These are phyloP conservation scores for Spermophilus dauricus DNA, from an alignment of 2,113 vertebrate species.

Conservation along the genomic window DNA sequence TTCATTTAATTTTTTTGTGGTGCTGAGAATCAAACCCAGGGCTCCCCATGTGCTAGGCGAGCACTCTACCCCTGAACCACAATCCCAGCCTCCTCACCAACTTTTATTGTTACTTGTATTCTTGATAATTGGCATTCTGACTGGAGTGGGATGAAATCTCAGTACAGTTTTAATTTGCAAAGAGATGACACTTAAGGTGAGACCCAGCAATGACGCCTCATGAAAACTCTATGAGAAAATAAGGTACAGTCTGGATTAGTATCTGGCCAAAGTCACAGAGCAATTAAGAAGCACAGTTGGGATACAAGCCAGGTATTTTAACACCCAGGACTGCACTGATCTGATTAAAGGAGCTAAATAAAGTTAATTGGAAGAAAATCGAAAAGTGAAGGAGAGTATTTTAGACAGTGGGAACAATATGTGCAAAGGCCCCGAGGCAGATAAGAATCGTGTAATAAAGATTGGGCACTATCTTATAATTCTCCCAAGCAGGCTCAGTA, in stretches of 20 bases:
- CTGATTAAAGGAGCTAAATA: neutral
- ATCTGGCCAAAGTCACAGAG: neutral
- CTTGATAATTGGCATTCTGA: too few species aligned
- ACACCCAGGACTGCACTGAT: neutral
- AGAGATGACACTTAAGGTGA: neutral
- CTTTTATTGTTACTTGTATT: too few species aligned
- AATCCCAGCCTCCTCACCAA: too few species aligned
- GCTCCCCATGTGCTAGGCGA: too few species aligned
- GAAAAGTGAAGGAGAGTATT: neutral
- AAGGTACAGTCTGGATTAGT: neutral
- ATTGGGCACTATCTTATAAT: neutral
- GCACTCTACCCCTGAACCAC: too few species aligned
- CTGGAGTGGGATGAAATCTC: too few species aligned
- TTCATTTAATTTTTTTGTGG: too few species aligned
- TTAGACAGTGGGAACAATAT: neutral
- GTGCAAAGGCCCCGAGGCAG: neutral
- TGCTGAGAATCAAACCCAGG: too few species aligned
- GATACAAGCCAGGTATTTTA: neutral
- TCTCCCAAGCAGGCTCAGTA: neutral
- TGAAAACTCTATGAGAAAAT: neutral
- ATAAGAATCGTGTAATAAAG: neutral
- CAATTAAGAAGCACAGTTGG: neutral
- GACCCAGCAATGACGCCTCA: neutral
- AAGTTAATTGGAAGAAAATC: neutral
- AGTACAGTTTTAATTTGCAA: neutral